phyloP scores from a whole-genome alignment of 2,888 invertebrate genomes.

The Clistopyga incitator region DNA sequence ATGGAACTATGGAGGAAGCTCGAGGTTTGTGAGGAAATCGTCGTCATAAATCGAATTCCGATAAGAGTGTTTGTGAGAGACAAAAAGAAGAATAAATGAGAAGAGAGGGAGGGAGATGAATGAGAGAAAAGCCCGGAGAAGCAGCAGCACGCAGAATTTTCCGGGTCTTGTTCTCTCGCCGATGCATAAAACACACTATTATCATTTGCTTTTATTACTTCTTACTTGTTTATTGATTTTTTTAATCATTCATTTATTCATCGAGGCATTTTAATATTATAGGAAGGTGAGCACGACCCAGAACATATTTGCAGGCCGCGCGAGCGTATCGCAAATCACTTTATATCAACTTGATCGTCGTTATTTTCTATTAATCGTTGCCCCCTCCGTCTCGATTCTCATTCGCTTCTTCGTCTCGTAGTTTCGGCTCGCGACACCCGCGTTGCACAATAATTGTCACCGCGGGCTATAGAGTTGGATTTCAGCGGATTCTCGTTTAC shows the following conservation, averaged over 20 bases:
- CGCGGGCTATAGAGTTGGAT: slow-evolving; percentile 33
- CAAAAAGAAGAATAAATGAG: slow-evolving; percentile 47
- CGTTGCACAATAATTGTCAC: slow-evolving; percentile 47
- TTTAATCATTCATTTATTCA: slow-evolving; percentile 70
- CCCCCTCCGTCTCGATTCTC: slow-evolving; percentile 50
- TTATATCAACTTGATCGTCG: slow-evolving; percentile 30
- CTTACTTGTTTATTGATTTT: slow-evolving; percentile 69
- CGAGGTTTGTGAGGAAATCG: slow-evolving; percentile 45
- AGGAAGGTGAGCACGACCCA: slow-evolving; percentile 69
- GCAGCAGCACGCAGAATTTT: slow-evolving; percentile 19
- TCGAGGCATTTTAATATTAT: slow-evolving; percentile 72
- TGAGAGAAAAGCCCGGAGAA: slow-evolving; percentile 36
- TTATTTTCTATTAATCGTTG: slow-evolving; percentile 54
- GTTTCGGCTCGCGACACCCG: slow-evolving; percentile 28
- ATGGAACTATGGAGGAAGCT: slow-evolving; percentile 59
- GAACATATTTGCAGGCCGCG: slow-evolving; percentile 67
- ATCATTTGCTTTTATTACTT: slow-evolving; percentile 60
- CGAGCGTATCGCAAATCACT: slow-evolving; percentile 60
- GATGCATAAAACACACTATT: slow-evolving; percentile 55
- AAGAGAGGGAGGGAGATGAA: slow-evolving; percentile 54
- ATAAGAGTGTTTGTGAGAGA: slow-evolving; percentile 20
- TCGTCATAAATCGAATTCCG: slow-evolving; percentile 28
- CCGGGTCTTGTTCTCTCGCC: slow-evolving; percentile 19
- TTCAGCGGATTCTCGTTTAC: slow-evolving; percentile 10
- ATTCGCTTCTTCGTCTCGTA: slow-evolving; percentile 32